phyloP scores from a whole-genome alignment of 92 coral and sea anemone genomes.

The Ricordea florida region DNA sequence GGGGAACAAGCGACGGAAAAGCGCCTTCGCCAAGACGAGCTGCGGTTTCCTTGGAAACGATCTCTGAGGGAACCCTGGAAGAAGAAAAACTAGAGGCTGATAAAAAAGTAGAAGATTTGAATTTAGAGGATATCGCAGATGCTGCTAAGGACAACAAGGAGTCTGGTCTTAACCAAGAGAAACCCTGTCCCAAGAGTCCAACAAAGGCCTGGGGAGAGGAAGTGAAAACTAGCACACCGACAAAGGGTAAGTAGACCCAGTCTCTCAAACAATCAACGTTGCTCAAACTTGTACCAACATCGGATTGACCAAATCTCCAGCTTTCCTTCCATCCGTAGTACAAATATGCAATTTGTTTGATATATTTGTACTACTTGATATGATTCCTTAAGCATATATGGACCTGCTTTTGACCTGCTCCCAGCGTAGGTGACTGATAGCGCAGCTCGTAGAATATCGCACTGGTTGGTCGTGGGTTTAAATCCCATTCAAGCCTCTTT shows the following conservation, averaged over 20 bases:
- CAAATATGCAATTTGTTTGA: no score
- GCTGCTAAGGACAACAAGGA: constrained; percentile 2
- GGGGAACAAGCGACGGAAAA: neutral
- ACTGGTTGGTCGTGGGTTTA: no score
- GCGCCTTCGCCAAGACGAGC: no score
- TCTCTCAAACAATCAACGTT: neutral
- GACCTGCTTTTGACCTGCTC: no score
- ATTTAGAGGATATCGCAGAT: constrained; percentile 27
- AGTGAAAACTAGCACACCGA: constrained; percentile 32
- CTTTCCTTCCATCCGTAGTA: no score
- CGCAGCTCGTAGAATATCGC: no score
- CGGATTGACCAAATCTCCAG: no score
- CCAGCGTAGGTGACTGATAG: no score
- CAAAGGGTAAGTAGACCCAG: constrained; percentile 25
- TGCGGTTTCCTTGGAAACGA: constrained; percentile 14
- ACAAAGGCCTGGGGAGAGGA: constrained; percentile 86
- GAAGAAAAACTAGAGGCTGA: constrained; percentile 16
- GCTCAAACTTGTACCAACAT: neutral
- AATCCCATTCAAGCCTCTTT: no score
- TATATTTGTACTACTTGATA: no score
- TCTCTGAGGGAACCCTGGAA: constrained; percentile 29
- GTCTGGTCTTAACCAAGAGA: neutral
- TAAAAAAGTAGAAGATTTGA: constrained; percentile 2
- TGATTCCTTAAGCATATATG: no score
- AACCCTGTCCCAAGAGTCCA: constrained; percentile 59